Base-by-base conservation (phyloP, 23 tunicate genomes). In the Ascidia mentula region DNA sequence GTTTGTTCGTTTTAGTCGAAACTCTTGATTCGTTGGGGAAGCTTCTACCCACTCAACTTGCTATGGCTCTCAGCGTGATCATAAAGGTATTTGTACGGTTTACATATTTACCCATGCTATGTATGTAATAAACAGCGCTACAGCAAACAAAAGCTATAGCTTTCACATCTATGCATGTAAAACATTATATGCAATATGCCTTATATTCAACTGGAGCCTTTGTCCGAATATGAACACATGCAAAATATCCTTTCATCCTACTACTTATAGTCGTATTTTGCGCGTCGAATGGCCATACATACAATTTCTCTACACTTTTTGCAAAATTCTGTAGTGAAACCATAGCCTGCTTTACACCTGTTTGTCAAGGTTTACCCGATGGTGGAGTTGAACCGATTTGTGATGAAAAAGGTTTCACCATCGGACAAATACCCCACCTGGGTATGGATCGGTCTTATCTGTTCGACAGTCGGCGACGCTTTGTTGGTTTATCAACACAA, bases 31-130 rank as follows among this genome's bases (percentile, higher is more conserved):
- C 32, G 30, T 71, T 35, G 75, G 6, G 8, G n/a, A 18, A 3
- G 4, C 24, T 71, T 36, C 30, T 35, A 18, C 75, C 75, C 1
- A 36, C 30, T 2, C 38, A 9, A n/a, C 8, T 34, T 3, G 75
- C 75, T 6, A 34, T 71, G 37, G 38, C 38, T 3, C 28, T 53
- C 65, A 5, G 12, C 7, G 65, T 53, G 4, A 3, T 53, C 4
- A 26, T 53, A 28, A 53, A 53, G 65, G 65, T 53, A 53, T n/a
- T n/a, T n/a, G n/a, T n/a, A n/a, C 65, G 24, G 65, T 53, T 3
- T 53, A 53, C 22, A 53, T 53, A 53, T 53, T 53, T 53, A 53
- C 65, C 24, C n/a, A n/a, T n/a, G n/a, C n/a, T n/a, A n/a, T n/a
- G n/a, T n/a, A n/a, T n/a, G n/a, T n/a, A n/a, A n/a, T n/a, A n/a